A percentile compares a stretch with the other conserved stretches of the same genome.
Evolutionary conservation across 2,113 vertebrate species (phyloP).

Genomic region (Motacilla alba): DNA sequence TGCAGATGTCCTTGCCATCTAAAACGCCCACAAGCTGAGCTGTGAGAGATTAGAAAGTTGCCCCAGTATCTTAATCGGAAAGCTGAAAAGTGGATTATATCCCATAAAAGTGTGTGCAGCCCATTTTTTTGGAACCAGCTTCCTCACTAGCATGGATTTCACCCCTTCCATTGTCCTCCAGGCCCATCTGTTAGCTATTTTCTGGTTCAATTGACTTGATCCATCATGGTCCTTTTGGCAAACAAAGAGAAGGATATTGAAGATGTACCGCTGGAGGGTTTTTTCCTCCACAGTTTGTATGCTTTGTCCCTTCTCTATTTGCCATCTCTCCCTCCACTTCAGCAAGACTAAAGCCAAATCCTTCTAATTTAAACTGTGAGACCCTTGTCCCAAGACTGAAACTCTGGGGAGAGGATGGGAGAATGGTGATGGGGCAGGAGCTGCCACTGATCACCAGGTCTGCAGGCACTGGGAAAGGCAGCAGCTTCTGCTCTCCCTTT

Average conservation of each 20-base stretch:
- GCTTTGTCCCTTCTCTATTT: background rate
- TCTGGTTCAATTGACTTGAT: background rate
- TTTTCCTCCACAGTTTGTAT: background rate
- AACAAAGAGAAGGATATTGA: background rate
- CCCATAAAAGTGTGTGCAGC: background rate
- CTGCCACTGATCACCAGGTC: background rate
- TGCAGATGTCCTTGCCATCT: background rate
- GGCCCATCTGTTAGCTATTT: background rate
- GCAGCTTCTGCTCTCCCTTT: background rate
- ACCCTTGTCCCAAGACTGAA: background rate
- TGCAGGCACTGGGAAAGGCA: background rate
- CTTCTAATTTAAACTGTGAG: background rate
- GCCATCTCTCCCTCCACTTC: background rate
- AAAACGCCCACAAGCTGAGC: background rate
- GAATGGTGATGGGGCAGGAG: background rate
- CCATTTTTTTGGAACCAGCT: background rate
- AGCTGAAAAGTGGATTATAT: background rate
- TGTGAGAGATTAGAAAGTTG: background rate
- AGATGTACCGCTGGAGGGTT: background rate
- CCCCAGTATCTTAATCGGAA: background rate
- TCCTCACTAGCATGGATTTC: background rate
- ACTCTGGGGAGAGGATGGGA: background rate
- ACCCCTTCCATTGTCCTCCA: background rate
- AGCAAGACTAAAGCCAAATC: background rate
- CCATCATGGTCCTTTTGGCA: background rate